These are phyloP conservation scores for Umimayanthus chanpuru DNA, from an alignment of 92 coral and sea anemone genomes.

Conservation along the genomic window DNA sequence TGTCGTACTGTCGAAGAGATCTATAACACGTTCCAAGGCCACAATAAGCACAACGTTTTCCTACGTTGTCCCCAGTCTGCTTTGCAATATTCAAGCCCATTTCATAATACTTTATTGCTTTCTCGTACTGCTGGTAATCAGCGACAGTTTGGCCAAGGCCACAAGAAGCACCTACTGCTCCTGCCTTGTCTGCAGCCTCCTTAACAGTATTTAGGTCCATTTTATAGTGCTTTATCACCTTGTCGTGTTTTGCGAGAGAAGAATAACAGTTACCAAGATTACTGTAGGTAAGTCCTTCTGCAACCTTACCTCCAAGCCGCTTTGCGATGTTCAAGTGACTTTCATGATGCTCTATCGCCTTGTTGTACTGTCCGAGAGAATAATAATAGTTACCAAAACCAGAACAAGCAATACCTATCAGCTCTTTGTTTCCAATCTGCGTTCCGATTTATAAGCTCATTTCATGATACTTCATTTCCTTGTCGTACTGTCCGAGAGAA, in stretches of 20 bases:
- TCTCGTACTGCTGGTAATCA: not conserved
- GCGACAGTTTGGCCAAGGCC: not conserved
- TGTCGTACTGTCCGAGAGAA: not conserved
- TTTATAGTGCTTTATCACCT: not conserved
- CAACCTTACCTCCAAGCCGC: not conserved
- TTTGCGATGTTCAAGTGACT: not conserved
- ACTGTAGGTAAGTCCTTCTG: not conserved
- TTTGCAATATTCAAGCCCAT: not conserved
- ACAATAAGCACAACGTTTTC: not conserved
- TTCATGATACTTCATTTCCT: not conserved
- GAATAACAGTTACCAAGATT: not conserved
- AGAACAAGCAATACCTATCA: not conserved
- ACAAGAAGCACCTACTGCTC: not conserved
- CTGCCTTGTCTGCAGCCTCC: not conserved
- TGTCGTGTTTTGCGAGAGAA: not conserved
- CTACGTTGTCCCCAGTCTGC: not conserved
- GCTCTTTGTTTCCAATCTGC: not conserved
- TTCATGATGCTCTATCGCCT: not conserved
- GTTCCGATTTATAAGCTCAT: not conserved
- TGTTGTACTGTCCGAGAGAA: conserved; percentile 13
- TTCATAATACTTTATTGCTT: not conserved
- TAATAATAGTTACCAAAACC: not conserved
- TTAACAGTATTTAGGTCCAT: not conserved
- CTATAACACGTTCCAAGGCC: not conserved
- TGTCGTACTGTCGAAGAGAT: not conserved